These are phyloP conservation scores for Mamestra configurata DNA, from an alignment of 1,140 invertebrate species.

Conservation along the genomic window DNA sequence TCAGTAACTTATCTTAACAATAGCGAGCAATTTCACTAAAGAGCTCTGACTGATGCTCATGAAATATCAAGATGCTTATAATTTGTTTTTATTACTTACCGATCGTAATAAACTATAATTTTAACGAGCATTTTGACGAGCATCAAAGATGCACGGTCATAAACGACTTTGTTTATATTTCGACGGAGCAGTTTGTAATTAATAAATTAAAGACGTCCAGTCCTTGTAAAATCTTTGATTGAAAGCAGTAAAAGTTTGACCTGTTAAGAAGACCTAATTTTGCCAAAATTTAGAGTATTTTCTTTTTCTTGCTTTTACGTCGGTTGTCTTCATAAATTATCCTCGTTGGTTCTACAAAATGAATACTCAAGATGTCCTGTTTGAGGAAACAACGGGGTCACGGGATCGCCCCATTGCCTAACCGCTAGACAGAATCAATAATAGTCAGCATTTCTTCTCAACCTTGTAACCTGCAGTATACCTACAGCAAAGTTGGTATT, in stretches of 20 bases:
- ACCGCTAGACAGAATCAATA: no score
- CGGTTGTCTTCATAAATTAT: no score
- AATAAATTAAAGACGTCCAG: neutral
- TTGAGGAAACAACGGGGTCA: no score
- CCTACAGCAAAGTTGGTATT: neutral
- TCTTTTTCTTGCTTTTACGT: no score
- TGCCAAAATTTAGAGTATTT: no score
- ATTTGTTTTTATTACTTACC: slow-evolving; percentile 50
- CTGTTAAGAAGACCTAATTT: no score
- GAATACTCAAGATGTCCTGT: no score
- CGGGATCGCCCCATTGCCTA: no score
- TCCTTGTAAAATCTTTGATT: neutral
- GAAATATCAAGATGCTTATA: neutral
- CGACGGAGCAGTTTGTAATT: neutral
- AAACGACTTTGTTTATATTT: slow-evolving; percentile 37
- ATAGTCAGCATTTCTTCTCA: no score
- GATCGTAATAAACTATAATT: slow-evolving; percentile 49
- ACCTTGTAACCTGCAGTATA: no score
- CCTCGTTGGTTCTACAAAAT: no score
- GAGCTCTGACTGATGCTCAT: slow-evolving; percentile 5
- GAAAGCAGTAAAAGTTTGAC: neutral
- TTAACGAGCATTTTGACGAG: slow-evolving; percentile 47
- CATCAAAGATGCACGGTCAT: slow-evolving; percentile 32
- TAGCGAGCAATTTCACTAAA: neutral
- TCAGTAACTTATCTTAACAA: neutral